Base-by-base conservation (phyloP, 2,113 vertebrate species). In the Esox niger region DNA sequence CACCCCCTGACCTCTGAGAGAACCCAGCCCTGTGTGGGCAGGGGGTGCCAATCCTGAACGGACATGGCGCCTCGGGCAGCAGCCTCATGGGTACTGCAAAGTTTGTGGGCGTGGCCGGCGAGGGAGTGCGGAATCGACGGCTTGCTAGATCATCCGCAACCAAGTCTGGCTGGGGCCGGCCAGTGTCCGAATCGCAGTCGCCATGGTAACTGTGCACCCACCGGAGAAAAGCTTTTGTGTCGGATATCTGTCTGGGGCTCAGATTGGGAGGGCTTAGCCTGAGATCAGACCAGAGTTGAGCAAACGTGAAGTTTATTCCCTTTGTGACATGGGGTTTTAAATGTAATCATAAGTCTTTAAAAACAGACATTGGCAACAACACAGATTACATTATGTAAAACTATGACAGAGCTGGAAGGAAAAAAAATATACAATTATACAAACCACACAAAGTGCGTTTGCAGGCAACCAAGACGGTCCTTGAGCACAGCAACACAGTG, bases 71-170 rank as follows among this genome's bases (percentile, higher is more conserved):
- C 5, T 31, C 20, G 6, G 79, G 20, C 89, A 84, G 38, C 68
- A 93, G 88, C 84, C 59, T 70, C 87, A 83, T 78, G 75, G 91
- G 90, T 62, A 90, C 30, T 3, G 90, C 81, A 66, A 90, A 93
- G 88, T 90, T 90, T 86, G 88, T 78, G 17, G 88, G 91, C 52
- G 82, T 85, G 83, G 81, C 75, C 0, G 87, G 88, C 31, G 88
- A 88, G 82, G 84, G 87, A 74, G 86, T 88, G 82, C 88, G 91
- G 88, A 95, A 95, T 82, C 93, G 94, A 82, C 87, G 87, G 43
- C 92, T 91, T 74, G 94, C 94, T 80, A 96, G 90, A 87, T 92
- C 92, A 80, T 91, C 90, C 82, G 82, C 81, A 71, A 89, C 66
- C 68, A 87, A 0, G 4, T 88, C 87, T 0, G 89, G 90, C 46